phyloP scores from a whole-genome alignment of 2,113 vertebrate genomes.

The human region DNA sequence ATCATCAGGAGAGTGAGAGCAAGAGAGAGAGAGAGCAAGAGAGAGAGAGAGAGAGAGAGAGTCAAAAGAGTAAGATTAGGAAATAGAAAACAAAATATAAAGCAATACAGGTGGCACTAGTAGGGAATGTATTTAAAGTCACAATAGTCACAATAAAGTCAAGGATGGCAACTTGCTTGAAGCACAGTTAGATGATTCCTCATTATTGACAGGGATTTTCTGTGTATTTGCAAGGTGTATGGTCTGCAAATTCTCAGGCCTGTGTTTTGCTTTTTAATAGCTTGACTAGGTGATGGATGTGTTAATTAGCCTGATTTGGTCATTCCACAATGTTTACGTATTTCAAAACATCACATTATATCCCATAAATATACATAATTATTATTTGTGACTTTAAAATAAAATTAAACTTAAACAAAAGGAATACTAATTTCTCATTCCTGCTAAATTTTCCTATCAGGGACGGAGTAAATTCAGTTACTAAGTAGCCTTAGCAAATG shows the following conservation, averaged over 20 bases:
- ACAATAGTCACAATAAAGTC: neutral
- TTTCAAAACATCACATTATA: neutral
- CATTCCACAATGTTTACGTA: neutral
- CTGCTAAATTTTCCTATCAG: neutral
- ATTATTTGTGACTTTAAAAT: neutral
- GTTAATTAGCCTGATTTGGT: neutral
- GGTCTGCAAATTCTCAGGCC: neutral
- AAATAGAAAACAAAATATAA: neutral
- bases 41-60: neutral
- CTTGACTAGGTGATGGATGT: neutral
- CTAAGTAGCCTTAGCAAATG: neutral
- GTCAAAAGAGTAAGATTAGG: neutral
- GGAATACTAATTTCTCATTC: neutral
- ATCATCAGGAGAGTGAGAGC: neutral
- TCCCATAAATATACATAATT: neutral
- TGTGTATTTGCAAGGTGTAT: neutral
- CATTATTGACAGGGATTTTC: neutral
- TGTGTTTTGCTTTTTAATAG: conserved; percentile 17
- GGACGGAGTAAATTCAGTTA: neutral
- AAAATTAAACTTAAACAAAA: neutral
- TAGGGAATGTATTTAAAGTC: neutral
- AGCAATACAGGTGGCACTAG: neutral
- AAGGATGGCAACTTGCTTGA: neutral
- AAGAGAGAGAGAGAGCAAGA: neutral
- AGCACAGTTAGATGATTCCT: neutral